A percentile compares a stretch with the other conserved stretches of the same genome.
These are phyloP conservation scores for Pangasius mekongensis DNA, from an alignment of 2,797 vertebrate species.

Conservation along the genomic window DNA sequence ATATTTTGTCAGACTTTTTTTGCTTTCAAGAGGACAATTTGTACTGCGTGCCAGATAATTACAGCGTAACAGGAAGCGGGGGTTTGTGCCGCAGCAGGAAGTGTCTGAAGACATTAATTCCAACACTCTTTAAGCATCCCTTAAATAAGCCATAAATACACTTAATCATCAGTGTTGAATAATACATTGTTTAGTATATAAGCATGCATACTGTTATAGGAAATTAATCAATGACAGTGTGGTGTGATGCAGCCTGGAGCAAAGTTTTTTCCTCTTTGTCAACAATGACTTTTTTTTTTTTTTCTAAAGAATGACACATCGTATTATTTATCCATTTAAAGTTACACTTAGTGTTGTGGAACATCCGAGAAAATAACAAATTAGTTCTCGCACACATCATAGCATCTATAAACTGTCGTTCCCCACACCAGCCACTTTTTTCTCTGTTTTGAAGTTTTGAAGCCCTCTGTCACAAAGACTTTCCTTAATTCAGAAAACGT, in stretches of 20 bases:
- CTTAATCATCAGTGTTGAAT: neutral
- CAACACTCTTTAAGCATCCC: neutral
- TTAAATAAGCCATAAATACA: neutral
- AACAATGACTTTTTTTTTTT: neutral
- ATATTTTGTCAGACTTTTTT: constrained; percentile 20
- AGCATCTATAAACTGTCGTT: neutral
- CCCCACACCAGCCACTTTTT: no score
- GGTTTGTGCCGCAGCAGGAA: neutral
- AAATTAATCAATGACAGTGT: neutral
- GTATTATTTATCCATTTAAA: neutral
- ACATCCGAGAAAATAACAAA: neutral
- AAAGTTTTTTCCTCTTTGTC: neutral
- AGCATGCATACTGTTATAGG: neutral
- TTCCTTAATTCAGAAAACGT: neutral
- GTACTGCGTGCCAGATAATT: neutral
- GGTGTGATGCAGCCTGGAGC: neutral
- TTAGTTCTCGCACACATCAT: neutral
- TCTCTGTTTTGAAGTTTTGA: no score
- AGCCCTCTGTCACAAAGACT: neutral
- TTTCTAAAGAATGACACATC: neutral
- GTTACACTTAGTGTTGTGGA: neutral
- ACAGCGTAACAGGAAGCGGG: neutral
- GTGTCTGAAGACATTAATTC: neutral
- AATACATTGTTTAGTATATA: neutral
- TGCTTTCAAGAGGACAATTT: neutral